Percentiles rank a stretch among this genome's conserved stretches.
These are phyloP conservation scores for Hydrolagus colliei DNA, from an alignment of 2,797 vertebrate species.

Conservation along the genomic window DNA sequence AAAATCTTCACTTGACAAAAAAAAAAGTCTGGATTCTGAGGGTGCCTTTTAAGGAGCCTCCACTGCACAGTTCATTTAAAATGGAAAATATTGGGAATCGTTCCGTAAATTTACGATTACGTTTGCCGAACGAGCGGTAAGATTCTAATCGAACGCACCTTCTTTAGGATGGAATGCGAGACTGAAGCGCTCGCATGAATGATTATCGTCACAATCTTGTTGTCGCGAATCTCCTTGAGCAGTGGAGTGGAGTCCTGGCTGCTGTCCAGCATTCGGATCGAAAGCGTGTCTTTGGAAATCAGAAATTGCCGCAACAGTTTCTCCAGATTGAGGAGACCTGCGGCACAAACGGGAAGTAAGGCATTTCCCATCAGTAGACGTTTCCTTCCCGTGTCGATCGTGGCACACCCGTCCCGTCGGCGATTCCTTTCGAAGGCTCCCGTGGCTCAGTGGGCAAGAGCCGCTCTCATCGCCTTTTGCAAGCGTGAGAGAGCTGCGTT, in stretches of 20 bases:
- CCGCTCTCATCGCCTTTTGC: no score
- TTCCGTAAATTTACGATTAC: no score
- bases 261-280: slow-evolving; percentile 90
- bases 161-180: slow-evolving; percentile 86
- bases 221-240: slow-evolving; percentile 90
- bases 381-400: no score
- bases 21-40: no score
- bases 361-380: neutral
- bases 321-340: slow-evolving; percentile 95
- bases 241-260: slow-evolving; percentile 88
- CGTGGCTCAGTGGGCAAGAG: no score
- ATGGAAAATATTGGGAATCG: no score
- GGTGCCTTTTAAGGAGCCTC: no score
- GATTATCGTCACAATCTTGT: slow-evolving; percentile 93
- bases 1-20: no score
- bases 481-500: no score
- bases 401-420: neutral
- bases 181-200: slow-evolving; percentile 91
- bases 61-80: no score
- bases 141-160: slow-evolving; percentile 55
- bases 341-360: neutral
- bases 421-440: no score
- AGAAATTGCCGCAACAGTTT: slow-evolving; percentile 92
- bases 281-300: slow-evolving; percentile 94
- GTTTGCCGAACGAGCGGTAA: no score